Conservation (phyloP, 2,113 vertebrate species). For the Pholis gunnellus region DNA sequence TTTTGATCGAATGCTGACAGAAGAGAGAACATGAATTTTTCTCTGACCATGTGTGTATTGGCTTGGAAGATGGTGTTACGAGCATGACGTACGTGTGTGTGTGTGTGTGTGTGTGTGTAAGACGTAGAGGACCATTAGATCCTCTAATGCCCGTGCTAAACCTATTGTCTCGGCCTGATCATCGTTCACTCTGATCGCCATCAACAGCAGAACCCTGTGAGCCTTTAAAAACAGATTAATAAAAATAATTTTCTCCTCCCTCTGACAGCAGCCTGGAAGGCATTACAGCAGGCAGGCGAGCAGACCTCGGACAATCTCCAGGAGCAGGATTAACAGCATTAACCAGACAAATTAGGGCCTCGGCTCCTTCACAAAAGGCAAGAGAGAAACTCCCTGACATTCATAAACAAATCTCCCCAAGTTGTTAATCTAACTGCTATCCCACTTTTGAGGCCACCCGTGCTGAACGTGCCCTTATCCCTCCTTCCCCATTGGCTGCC, state of each 20-base stretch:
- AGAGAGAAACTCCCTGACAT: slow-evolving; percentile 56
- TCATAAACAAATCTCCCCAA: slow-evolving; percentile 63
- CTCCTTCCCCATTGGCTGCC: slow-evolving; percentile 1
- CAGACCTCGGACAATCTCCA: slow-evolving; percentile 58
- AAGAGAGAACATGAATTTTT: background rate
- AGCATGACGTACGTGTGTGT: background rate
- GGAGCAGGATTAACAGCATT: slow-evolving; percentile 73
- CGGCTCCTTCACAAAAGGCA: slow-evolving; percentile 45
- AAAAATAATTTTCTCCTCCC: slow-evolving; percentile 65
- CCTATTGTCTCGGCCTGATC: slow-evolving; percentile 62
- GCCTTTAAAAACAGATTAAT: slow-evolving; percentile 79
- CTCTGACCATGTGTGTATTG: background rate
- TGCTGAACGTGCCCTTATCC: slow-evolving; percentile 2
- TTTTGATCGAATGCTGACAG: slow-evolving; percentile 50
- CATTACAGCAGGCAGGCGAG: slow-evolving; percentile 55
- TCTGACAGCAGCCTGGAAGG: slow-evolving; percentile 72
- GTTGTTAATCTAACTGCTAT: slow-evolving; percentile 55
- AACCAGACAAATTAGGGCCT: slow-evolving; percentile 75
- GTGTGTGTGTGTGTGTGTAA: slow-evolving; percentile 27
- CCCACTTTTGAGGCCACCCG: slow-evolving; percentile 63
- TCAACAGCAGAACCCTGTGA: slow-evolving; percentile 58
- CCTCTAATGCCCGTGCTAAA: slow-evolving; percentile 63
- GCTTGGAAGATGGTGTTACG: background rate
- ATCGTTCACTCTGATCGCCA: slow-evolving; percentile 63
- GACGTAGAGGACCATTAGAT: slow-evolving; percentile 59